Base-by-base conservation (phyloP, 2,113 vertebrate genomes). In the Calidris pygmaea region DNA sequence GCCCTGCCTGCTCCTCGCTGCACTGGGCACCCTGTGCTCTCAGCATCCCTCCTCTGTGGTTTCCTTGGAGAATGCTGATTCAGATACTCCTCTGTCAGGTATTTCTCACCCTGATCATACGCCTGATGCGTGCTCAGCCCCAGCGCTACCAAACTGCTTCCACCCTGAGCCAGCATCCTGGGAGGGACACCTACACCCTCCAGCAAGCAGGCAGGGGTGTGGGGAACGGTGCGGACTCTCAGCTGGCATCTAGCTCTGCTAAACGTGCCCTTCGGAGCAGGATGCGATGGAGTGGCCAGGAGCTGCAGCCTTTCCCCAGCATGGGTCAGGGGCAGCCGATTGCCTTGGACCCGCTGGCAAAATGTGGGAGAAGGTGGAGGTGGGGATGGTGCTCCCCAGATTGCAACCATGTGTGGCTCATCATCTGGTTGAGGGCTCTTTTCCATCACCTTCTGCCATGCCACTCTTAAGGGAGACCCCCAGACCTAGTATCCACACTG, bases 11-110 rank as follows among this genome's bases (percentile, higher is more conserved):
- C 62, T 68, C 29, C 41, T 15, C 3, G 3, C 35, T 1, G 3
- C 1, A 2, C 48, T 0, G 0, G 4, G 9, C 30, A 3, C 22
- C n/a, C 68, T 0, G 4, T 0, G 9, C 53, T 84, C 26, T 43
- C 87, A 67, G 56, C 60, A 27, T 7, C 60, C 7, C 5, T 45
- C 39, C 55, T 89, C 81, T 37, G 35, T 1, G 3, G 50, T 85
- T 85, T 87, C 88, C 74, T 55, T 55, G 82, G 82, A 84, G 55
- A 77, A 9, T 59, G 55, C 85, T 85, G 70, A 74, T 34, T 67
- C 82, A 85, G 74, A 16, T 22, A 24, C 65, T 94, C 8, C 10
- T 47, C 62, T 0, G 0, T 1, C 0, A 0, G 27, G 12, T 41
- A 7, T 65, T 89, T 34, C 70, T 87, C 55, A 58, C 0, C 6